A percentile compares a stretch with the other conserved stretches of the same genome.
Conservation (phyloP, 1,140 invertebrate species). For the Monomorium pharaonis region DNA sequence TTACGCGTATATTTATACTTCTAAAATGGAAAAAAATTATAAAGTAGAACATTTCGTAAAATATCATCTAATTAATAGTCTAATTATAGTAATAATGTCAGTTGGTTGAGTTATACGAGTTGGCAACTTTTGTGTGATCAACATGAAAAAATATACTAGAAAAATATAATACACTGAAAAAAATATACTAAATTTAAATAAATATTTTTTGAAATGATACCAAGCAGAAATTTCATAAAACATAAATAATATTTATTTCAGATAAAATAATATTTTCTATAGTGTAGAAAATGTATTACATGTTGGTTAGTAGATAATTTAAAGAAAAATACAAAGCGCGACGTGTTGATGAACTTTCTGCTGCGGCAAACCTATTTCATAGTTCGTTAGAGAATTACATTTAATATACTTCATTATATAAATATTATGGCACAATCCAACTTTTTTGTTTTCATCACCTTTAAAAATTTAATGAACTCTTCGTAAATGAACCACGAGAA, state of each 20-base stretch:
- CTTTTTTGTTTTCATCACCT: neutral
- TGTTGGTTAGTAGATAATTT: conserved; percentile 19
- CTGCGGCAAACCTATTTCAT: conserved; percentile 2
- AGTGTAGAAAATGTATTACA: too few species aligned
- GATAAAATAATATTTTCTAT: too few species aligned
- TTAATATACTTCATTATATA: conserved; percentile 28
- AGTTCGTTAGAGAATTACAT: conserved; percentile 5
- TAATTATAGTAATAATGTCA: conserved; percentile 22
- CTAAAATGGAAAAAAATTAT: neutral
- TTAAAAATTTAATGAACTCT: neutral
- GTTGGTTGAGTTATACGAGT: neutral
- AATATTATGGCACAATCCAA: neutral
- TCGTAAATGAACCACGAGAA: neutral
- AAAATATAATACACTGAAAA: too few species aligned
- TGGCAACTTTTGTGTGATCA: too few species aligned
- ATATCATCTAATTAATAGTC: conserved; percentile 1
- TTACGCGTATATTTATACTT: neutral
- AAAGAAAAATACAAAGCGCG: neutral
- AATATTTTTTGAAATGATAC: too few species aligned
- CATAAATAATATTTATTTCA: too few species aligned
- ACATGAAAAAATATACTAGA: too few species aligned
- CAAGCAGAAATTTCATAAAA: too few species aligned
- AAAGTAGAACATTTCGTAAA: neutral
- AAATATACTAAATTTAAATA: too few species aligned
- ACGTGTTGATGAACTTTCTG: conserved; percentile 36